Evolutionary conservation across 1,140 invertebrate genomes (phyloP).

Genomic region (Paraescarpia echinospica): DNA sequence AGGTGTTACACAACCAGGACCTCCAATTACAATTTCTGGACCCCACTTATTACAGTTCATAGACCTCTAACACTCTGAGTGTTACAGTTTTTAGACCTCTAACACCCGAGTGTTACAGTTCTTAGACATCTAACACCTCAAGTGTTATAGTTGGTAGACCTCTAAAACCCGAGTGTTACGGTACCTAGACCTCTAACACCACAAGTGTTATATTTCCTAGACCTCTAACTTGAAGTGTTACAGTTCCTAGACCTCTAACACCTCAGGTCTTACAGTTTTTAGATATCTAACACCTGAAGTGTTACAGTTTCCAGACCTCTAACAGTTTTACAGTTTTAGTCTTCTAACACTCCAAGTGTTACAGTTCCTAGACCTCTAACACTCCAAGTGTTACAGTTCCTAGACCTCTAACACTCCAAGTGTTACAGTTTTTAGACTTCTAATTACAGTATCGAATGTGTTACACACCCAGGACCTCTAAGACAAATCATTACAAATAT

Average conservation of each 20-base stretch:
- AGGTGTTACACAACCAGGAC: too few relatives aligned
- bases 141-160: background rate
- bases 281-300: constrained; percentile 53
- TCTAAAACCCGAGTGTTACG: background rate
- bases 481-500: too few relatives aligned
- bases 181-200: constrained; percentile 45
- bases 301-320: too few relatives aligned
- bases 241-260: constrained; percentile 35
- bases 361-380: constrained; percentile 35
- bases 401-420: constrained; percentile 38
- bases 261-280: constrained; percentile 28
- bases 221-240: background rate
- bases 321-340: constrained; percentile 53
- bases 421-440: background rate
- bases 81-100: background rate
- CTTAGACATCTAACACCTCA: background rate
- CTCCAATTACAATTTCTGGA: background rate
- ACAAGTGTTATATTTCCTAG: too few relatives aligned
- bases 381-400: constrained; percentile 41
- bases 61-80: constrained; percentile 38
- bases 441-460: background rate
- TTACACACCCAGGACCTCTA: background rate
- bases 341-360: background rate
- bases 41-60: constrained; percentile 40
- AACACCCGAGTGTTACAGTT: background rate